Base-by-base conservation (phyloP, 2,113 vertebrate species). In the Macrotis lagotis region DNA sequence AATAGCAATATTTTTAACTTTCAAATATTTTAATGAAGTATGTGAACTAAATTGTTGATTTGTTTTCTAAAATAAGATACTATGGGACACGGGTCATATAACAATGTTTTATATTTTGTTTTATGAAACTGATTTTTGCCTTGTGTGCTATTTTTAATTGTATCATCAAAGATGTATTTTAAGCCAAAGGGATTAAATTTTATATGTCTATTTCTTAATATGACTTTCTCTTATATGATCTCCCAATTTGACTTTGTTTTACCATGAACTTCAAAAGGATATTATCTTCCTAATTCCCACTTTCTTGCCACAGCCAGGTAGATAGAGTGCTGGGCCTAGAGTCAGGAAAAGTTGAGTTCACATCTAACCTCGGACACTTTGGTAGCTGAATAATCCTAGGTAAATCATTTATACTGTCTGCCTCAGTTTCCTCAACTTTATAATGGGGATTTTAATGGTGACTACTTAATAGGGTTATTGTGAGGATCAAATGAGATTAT, bases 151-250 rank as follows among this genome's bases (percentile, higher is more conserved):
- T 98, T 98, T 98, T 97, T 98, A 98, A 98, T 96, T 96, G 37
- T 97, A 90, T 96, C 91, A 89, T 97, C 95, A 97, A 98, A 98
- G 96, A 97, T 98, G 95, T 97, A 96, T 98, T 98, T 98, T 98
- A 98, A 98, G 97, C 95, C 97, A 98, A 97, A 98, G 96, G 98
- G 96, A 99, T 99, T 99, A 99, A 98, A 99, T 98, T 99, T 99
- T 99, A 94, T 98, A 98, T 98, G 98, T 97, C 97, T 92, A 93
- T 98, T 99, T 98, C 97, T 88, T 98, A 98, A 91, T 22, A 91
- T 48, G 93, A 97, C 91, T 49, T 59, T 94, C 93, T 31, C 31
- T 50, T 2, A 95, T 90, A 31, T 90, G 48, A 28, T 52, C n/a
- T 44, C 1, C 94, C 50, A 2, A 0, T 55, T 88, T 49, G 37